Percentiles rank a stretch among this genome's conserved stretches.
Conservation (phyloP, 2,888 invertebrate species). For the Euplagia quadripunctaria region DNA sequence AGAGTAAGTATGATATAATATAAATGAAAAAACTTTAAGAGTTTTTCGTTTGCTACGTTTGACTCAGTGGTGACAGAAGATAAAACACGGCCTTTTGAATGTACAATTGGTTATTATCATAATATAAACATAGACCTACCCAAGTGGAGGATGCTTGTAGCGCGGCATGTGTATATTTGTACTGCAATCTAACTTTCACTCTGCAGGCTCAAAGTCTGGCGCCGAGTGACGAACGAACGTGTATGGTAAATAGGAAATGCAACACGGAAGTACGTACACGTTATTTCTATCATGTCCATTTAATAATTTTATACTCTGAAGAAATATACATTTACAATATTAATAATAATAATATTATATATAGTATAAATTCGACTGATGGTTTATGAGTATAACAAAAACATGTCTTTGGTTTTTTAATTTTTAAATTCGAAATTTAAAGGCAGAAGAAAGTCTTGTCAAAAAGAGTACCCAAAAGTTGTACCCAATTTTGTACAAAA, state of each 20-base stretch:
- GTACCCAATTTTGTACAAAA: too few species aligned
- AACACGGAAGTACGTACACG: slow-evolving; percentile 16
- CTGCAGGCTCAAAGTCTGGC: slow-evolving; percentile 25
- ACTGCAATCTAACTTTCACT: slow-evolving; percentile 45
- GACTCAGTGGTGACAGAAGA: neutral
- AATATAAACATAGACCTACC: slow-evolving; percentile 2
- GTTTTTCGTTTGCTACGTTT: too few species aligned
- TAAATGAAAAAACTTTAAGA: too few species aligned
- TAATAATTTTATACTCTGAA: neutral
- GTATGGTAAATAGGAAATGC: slow-evolving; percentile 17
- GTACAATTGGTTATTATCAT: neutral
- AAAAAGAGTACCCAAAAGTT: too few species aligned
- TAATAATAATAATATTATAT: too few species aligned
- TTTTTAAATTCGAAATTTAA: too few species aligned
- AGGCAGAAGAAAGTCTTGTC: too few species aligned
- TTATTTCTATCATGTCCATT: neutral
- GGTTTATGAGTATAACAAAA: too few species aligned
- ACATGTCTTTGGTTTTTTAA: too few species aligned
- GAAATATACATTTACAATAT: neutral
- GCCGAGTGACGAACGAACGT: slow-evolving; percentile 17
- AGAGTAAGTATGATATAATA: too few species aligned
- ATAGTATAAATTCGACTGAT: too few species aligned
- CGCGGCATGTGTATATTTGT: slow-evolving; percentile 24
- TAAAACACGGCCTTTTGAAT: neutral
- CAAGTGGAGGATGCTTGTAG: neutral